Evolutionary conservation across 1,140 invertebrate genomes (phyloP).

Genomic region (Drosophila watanabei): DNA sequence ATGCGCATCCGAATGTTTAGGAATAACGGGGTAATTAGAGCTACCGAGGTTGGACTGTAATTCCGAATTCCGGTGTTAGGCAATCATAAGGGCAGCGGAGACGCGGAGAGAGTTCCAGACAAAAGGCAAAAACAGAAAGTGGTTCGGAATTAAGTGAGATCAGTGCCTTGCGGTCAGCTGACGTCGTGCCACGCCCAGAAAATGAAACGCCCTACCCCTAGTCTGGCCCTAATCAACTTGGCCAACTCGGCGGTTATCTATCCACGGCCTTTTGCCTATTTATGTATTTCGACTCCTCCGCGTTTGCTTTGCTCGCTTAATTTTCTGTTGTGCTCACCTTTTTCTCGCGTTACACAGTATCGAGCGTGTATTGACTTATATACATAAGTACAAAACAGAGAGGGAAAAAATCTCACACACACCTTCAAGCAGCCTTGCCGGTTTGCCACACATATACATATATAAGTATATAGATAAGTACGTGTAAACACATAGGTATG

Average conservation of each 20-base stretch:
- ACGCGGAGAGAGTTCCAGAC: constrained; percentile 34
- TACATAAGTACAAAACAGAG: constrained; percentile 26
- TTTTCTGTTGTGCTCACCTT: constrained; percentile 81
- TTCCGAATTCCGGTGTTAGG: constrained; percentile 19
- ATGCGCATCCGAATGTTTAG: background rate
- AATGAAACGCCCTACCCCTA: constrained; percentile 5
- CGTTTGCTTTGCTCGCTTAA: constrained; percentile 62
- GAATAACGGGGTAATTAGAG: background rate
- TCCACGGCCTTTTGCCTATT: constrained; percentile 5
- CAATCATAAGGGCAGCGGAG: constrained; percentile 7
- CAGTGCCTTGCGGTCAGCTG: constrained; percentile 28
- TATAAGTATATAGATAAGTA: background rate
- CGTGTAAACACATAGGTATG: background rate
- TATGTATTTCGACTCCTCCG: constrained; percentile 10
- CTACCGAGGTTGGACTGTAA: constrained; percentile 10
- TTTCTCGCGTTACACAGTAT: constrained; percentile 60
- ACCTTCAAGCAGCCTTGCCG: constrained; percentile 52
- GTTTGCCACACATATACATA: constrained; percentile 50
- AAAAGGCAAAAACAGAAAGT: constrained; percentile 26
- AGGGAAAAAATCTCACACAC: constrained; percentile 40
- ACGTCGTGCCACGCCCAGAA: constrained; percentile 32
- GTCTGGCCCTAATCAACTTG: constrained; percentile 22
- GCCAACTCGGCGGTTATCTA: constrained; percentile 25
- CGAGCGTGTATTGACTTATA: constrained; percentile 17
- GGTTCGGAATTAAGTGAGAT: constrained; percentile 7